Evolutionary conservation across 2,888 invertebrate genomes (phyloP).

Genomic region (Antitype chi): DNA sequence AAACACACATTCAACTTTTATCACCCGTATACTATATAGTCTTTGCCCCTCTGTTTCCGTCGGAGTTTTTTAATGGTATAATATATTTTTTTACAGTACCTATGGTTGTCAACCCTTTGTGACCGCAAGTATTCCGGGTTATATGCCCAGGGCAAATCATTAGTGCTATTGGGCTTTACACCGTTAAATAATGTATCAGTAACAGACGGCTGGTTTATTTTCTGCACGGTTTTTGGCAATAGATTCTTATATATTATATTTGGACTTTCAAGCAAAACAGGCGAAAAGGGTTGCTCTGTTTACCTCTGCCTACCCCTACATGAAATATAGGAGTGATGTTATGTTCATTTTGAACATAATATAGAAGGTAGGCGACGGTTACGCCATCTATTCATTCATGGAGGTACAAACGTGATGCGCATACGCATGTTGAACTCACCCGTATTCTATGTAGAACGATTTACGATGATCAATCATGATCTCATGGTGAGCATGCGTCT

Average conservation of each 20-base stretch:
- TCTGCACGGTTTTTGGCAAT: background rate
- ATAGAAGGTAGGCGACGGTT: background rate
- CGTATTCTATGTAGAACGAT: background rate
- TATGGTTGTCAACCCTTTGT: too few species aligned
- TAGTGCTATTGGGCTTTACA: background rate
- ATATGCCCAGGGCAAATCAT: background rate
- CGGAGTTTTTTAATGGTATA: too few species aligned
- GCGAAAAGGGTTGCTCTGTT: background rate
- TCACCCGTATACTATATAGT: too few species aligned
- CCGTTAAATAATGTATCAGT: background rate
- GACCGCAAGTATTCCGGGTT: background rate
- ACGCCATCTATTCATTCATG: constrained; percentile 6
- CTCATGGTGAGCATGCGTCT: background rate
- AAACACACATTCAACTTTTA: too few species aligned
- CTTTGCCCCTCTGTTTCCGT: too few species aligned
- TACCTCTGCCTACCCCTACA: background rate
- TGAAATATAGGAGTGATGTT: background rate
- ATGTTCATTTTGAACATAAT: background rate
- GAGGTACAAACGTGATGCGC: background rate
- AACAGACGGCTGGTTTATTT: background rate
- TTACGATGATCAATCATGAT: background rate
- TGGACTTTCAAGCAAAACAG: background rate
- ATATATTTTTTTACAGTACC: too few species aligned
- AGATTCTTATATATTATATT: background rate
- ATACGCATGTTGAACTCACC: too few species aligned